phyloP scores from a whole-genome alignment of 2,888 invertebrate genomes.

The Thecophora atra region DNA sequence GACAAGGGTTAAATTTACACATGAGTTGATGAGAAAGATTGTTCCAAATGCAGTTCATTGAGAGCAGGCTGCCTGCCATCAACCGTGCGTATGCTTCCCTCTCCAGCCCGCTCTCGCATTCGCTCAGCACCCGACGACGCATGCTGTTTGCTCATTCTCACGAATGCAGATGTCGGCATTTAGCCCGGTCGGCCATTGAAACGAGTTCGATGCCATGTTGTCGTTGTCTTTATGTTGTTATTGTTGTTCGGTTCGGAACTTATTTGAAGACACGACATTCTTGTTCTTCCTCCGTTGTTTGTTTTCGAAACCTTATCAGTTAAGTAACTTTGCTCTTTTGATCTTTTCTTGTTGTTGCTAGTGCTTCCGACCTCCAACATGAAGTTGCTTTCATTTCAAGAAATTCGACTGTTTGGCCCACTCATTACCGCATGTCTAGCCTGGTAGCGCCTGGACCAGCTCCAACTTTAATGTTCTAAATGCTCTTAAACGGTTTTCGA shows the following conservation, averaged over 20 bases:
- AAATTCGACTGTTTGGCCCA: slow-evolving; percentile 10
- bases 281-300: slow-evolving; percentile 35
- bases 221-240: neutral
- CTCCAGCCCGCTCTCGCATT: neutral
- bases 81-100: neutral
- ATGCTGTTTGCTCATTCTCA: neutral
- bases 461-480: too few relatives aligned
- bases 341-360: slow-evolving; percentile 38
- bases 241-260: neutral
- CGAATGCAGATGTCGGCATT: slow-evolving; percentile 35
- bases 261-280: neutral
- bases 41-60: slow-evolving; percentile 34
- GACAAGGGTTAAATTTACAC: slow-evolving; percentile 38
- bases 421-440: neutral
- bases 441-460: too few relatives aligned
- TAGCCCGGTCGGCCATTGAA: slow-evolving; percentile 35
- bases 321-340: neutral
- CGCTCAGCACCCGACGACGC: neutral
- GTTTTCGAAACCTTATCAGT: slow-evolving; percentile 2
- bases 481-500: too few relatives aligned
- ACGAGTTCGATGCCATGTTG: slow-evolving; percentile 1
- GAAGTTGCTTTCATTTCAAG: slow-evolving; percentile 56
- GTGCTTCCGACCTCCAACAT: slow-evolving; percentile 45
- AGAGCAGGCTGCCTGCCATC: neutral
- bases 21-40: slow-evolving; percentile 12